Evolutionary conservation across 2,113 vertebrate genomes (phyloP).

Genomic region (Brienomyrus longianalis): DNA sequence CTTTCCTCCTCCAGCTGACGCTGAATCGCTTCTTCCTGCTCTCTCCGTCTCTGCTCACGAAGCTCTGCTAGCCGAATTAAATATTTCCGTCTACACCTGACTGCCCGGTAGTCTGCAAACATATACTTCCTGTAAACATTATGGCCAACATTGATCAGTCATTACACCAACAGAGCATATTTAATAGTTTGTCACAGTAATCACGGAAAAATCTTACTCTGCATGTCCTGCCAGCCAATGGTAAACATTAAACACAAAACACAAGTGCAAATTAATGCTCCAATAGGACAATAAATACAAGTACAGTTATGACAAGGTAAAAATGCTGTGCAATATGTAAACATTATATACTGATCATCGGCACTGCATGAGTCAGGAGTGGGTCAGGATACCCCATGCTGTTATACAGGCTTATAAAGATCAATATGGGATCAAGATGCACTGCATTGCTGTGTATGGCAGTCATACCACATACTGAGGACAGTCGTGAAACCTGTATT

Average conservation of each 20-base stretch:
- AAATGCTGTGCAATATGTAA: background rate
- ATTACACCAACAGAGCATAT: background rate
- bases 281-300: background rate
- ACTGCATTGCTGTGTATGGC: background rate
- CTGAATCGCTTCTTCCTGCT: background rate
- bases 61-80: constrained; percentile 33
- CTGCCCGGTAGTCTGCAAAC: constrained; percentile 34
- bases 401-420: background rate
- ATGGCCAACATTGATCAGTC: background rate
- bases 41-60: constrained; percentile 43
- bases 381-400: background rate
- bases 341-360: background rate
- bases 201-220: background rate
- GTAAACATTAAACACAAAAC: background rate
- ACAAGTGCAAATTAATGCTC: background rate
- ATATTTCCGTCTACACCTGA: constrained; percentile 34
- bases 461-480: background rate
- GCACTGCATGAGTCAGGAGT: background rate
- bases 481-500: background rate
- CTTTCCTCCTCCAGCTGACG: constrained; percentile 38
- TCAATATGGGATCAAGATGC: background rate
- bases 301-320: background rate
- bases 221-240: background rate
- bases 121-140: background rate
- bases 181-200: background rate